These are phyloP conservation scores for Lophotriccus pileatus DNA, from an alignment of 2,797 vertebrate genomes.

Conservation along the genomic window DNA sequence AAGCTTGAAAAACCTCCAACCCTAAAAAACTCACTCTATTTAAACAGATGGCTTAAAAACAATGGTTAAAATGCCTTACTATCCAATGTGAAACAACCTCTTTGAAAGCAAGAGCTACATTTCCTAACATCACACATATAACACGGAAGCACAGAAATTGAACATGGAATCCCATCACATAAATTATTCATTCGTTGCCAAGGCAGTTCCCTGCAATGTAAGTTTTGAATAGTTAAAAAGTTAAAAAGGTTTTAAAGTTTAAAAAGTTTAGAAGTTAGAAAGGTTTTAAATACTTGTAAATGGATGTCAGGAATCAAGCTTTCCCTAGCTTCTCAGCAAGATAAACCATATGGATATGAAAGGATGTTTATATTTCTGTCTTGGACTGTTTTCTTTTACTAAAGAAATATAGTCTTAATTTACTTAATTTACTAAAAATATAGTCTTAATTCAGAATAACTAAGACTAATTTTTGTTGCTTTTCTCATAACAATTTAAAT, in stretches of 20 bases:
- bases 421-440: background rate
- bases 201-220: background rate
- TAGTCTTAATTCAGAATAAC: background rate
- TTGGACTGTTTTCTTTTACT: background rate
- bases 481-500: background rate
- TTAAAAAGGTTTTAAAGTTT: constrained; percentile 9
- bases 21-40: background rate
- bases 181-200: constrained; percentile 26
- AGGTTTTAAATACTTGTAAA: background rate
- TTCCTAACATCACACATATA: background rate
- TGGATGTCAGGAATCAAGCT: background rate
- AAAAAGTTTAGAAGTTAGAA: background rate
- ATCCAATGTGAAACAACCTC: background rate
- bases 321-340: background rate
- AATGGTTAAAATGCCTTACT: background rate
- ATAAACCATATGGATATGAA: background rate
- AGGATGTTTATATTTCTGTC: background rate
- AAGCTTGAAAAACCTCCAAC: background rate
- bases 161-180: constrained; percentile 4
- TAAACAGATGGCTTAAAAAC: background rate
- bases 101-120: background rate
- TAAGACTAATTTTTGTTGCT: background rate
- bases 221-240: background rate
- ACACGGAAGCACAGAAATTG: background rate
- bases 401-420: background rate